These are phyloP conservation scores for Galaxea fascicularis DNA, from an alignment of 92 coral and sea anemone species.

Conservation along the genomic window DNA sequence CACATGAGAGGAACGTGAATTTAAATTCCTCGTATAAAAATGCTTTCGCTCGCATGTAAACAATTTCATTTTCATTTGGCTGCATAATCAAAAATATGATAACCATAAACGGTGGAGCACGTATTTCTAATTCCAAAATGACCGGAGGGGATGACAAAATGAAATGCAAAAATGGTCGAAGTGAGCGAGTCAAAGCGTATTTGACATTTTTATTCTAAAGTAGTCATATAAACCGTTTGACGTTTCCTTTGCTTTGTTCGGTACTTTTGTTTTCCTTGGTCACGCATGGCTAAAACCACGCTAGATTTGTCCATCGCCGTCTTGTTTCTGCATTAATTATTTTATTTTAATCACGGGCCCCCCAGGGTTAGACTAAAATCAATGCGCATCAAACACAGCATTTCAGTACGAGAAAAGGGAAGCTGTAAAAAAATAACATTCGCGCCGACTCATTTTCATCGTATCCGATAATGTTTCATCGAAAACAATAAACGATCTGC, in stretches of 20 bases:
- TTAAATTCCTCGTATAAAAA: slow-evolving; percentile 23
- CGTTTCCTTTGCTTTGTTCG: slow-evolving; percentile 38
- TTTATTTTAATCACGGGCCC: not conserved
- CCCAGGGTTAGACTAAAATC: not conserved
- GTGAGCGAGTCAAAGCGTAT: not conserved
- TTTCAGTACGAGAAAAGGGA: slow-evolving; percentile 2
- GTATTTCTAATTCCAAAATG: slow-evolving; percentile 10
- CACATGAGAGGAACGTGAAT: not conserved
- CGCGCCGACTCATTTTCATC: slow-evolving; percentile 4
- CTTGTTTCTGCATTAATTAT: not conserved
- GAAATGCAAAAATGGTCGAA: slow-evolving; percentile 12
- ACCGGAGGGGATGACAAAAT: slow-evolving; percentile 27
- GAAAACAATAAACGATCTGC: slow-evolving; percentile 22
- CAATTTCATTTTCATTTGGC: not conserved
- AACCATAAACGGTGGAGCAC: not conserved
- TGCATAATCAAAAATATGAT: not conserved
- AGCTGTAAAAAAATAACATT: slow-evolving; percentile 13
- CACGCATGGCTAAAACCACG: slow-evolving; percentile 66
- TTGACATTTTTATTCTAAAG: slow-evolving; percentile 5
- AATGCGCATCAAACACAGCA: not conserved
- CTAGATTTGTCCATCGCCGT: slow-evolving; percentile 1
- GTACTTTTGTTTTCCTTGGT: slow-evolving; percentile 16
- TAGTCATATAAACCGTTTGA: not conserved
- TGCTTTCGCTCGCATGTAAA: not conserved
- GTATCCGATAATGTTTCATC: slow-evolving; percentile 13